phyloP scores from a whole-genome alignment of 1,140 invertebrate species.

The Antheraea mylitta region DNA sequence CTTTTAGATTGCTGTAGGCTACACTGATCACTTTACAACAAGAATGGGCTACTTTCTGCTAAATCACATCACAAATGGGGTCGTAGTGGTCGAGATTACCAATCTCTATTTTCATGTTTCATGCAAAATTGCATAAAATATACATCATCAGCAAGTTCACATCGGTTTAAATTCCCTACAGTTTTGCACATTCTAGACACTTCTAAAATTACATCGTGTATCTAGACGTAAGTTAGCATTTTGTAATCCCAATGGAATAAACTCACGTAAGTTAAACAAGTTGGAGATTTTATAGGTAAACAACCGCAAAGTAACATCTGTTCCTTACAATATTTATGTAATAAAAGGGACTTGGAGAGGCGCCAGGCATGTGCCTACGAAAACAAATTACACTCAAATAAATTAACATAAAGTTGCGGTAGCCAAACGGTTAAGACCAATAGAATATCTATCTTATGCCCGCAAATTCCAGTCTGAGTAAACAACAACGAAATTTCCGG shows the following conservation, averaged over 20 bases:
- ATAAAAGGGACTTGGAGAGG: conserved; percentile 10
- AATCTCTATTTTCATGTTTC: no score
- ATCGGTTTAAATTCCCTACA: no score
- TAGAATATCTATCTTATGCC: background rate
- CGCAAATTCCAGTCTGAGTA: no score
- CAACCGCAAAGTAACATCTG: conserved; percentile 26
- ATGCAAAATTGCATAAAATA: no score
- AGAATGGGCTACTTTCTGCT: no score
- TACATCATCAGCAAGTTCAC: no score
- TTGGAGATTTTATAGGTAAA: conserved; percentile 22
- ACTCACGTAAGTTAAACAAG: conserved; percentile 21
- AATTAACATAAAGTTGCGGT: background rate
- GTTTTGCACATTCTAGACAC: conserved; percentile 17
- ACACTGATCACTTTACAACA: no score
- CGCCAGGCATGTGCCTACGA: conserved; percentile 12
- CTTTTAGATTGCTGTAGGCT: no score
- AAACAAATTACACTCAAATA: conserved; percentile 16
- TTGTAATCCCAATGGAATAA: conserved; percentile 12
- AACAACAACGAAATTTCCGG: no score
- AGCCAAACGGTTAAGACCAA: background rate
- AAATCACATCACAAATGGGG: no score
- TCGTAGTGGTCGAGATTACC: no score
- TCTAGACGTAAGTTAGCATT: conserved; percentile 1
- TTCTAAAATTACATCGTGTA: conserved; percentile 15
- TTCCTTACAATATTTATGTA: conserved; percentile 20